phyloP scores from a whole-genome alignment of 2,888 invertebrate species.

The Poecilobothrus nobilitatus region DNA sequence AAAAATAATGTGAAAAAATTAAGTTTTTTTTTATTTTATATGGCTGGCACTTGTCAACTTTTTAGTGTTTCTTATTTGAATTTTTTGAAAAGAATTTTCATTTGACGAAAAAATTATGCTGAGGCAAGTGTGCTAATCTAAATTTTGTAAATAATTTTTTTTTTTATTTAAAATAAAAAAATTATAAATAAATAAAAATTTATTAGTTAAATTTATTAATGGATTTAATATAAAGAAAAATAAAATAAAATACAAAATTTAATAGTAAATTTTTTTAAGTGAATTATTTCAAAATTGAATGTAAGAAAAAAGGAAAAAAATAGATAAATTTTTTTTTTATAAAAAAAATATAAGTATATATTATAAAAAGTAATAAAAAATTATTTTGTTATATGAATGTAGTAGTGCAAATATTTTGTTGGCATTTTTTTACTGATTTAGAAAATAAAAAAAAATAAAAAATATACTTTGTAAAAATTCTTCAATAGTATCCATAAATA shows the following conservation, averaged over 20 bases:
- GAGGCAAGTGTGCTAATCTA: not conserved
- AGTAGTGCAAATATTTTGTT: not conserved
- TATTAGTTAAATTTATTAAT: not conserved
- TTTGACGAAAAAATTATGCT: conserved; percentile 4
- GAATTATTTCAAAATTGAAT: not conserved
- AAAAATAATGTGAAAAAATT: not conserved
- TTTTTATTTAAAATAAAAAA: not conserved
- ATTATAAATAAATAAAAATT: not conserved
- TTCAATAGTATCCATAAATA: not conserved
- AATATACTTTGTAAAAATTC: no score
- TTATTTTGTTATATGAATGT: not conserved
- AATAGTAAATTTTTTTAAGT: not conserved
- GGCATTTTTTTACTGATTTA: not conserved
- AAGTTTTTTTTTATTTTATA: not conserved
- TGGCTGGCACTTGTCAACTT: not conserved
- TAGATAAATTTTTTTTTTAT: not conserved
- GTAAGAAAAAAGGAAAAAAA: no score
- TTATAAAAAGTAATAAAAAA: not conserved
- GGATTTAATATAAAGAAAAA: not conserved
- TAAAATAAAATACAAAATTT: not conserved
- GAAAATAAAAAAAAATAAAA: no score
- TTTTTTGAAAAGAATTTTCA: not conserved
- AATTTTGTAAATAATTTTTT: not conserved
- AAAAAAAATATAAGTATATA: not conserved
- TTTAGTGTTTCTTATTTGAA: not conserved